phyloP scores from a whole-genome alignment of 2,113 vertebrate genomes.

The Lepidothrix coronata region DNA sequence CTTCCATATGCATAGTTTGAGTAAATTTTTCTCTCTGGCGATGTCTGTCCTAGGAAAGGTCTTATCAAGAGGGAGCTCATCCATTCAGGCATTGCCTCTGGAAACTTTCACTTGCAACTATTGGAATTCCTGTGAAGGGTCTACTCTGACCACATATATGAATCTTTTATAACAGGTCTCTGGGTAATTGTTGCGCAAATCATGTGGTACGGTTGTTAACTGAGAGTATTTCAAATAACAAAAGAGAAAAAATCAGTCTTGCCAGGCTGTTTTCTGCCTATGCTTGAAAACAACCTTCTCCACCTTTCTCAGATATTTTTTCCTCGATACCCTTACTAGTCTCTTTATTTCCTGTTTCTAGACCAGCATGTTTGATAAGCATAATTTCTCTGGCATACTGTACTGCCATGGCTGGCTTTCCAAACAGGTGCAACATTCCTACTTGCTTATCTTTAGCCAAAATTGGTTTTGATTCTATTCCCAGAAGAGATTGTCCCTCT shows the following conservation, averaged over 20 bases:
- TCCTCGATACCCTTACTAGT: too few species aligned
- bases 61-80: not conserved
- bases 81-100: not conserved
- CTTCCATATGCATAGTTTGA: not conserved
- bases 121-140: not conserved
- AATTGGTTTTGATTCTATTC: not conserved
- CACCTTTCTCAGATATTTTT: not conserved
- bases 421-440: not conserved
- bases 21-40: not conserved
- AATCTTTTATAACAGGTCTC: not conserved
- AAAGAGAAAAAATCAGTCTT: not conserved
- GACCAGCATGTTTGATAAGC: not conserved
- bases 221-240: not conserved
- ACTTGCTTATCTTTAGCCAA: not conserved
- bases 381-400: not conserved
- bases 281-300: not conserved
- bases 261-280: not conserved
- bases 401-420: not conserved
- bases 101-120: not conserved
- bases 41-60: not conserved
- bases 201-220: not conserved
- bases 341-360: not conserved
- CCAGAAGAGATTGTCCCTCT: not conserved
- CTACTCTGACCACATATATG: not conserved
- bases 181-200: not conserved